A percentile compares a stretch with the other conserved stretches of the same genome.
These are phyloP conservation scores for Mongoloraphidia duomilia DNA, from an alignment of 2,888 invertebrate species.

Conservation along the genomic window DNA sequence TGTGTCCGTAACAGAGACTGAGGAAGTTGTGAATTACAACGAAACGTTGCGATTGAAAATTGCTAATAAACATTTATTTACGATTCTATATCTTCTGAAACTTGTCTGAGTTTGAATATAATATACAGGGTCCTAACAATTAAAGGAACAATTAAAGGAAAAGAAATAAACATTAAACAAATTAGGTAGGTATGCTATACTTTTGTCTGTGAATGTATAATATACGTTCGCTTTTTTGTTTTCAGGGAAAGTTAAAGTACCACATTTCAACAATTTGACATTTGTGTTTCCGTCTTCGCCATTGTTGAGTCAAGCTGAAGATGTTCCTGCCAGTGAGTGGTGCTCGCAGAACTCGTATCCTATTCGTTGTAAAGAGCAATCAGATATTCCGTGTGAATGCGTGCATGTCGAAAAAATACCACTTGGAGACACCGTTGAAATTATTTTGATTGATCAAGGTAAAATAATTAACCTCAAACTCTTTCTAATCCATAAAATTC, in stretches of 20 bases:
- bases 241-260: constrained; percentile 31
- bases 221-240: constrained; percentile 11
- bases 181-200: too few relatives aligned
- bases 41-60: too few relatives aligned
- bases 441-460: constrained; percentile 65
- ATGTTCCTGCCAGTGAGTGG: constrained; percentile 37
- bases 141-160: too few relatives aligned
- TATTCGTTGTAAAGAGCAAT: constrained; percentile 17
- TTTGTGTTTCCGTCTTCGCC: constrained; percentile 66
- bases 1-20: too few relatives aligned
- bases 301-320: constrained; percentile 53
- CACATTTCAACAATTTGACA: constrained; percentile 49
- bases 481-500: too few relatives aligned
- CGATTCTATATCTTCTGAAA: too few relatives aligned
- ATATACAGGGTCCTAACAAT: too few relatives aligned
- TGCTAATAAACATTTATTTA: too few relatives aligned
- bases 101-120: too few relatives aligned
- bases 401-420: constrained; percentile 55
- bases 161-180: too few relatives aligned
- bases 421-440: constrained; percentile 53
- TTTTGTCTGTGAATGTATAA: too few relatives aligned
- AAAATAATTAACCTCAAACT: constrained; percentile 13
- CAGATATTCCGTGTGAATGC: constrained; percentile 41
- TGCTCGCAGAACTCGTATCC: constrained; percentile 28
- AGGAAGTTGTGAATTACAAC: too few relatives aligned